Evolutionary conservation across 2,113 vertebrate species (phyloP).

Genomic region (Puffinus mauretanicus): DNA sequence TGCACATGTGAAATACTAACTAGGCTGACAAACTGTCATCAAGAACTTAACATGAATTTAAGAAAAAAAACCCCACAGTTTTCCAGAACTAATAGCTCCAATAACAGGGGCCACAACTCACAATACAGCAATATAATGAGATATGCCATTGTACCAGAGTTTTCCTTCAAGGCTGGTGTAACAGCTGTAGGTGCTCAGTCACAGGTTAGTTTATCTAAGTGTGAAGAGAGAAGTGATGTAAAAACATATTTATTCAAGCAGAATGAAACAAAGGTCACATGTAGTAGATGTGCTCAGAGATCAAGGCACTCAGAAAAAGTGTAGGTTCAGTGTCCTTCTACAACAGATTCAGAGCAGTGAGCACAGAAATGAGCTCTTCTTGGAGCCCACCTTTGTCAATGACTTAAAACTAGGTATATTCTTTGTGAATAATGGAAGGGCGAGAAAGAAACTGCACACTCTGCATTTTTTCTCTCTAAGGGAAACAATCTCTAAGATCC

Average conservation of each 20-base stretch:
- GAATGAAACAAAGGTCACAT: not conserved
- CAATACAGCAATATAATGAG: not conserved
- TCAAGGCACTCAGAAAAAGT: not conserved
- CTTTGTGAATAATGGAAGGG: not conserved
- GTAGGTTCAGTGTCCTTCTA: not conserved
- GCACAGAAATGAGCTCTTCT: not conserved
- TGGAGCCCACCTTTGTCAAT: not conserved
- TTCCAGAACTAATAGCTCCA: not conserved
- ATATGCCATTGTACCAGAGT: not conserved
- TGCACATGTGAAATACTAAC: not conserved
- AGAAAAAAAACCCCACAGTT: fast-evolving
- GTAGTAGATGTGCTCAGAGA: not conserved
- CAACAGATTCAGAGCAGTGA: not conserved
- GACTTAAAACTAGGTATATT: not conserved
- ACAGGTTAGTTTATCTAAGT: not conserved
- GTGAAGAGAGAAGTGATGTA: not conserved
- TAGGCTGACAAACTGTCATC: not conserved
- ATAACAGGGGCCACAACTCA: not conserved
- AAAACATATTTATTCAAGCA: not conserved
- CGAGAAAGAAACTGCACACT: not conserved
- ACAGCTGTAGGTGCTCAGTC: not conserved
- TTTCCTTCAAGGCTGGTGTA: not conserved
- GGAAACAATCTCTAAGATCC: not conserved
- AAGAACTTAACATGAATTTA: not conserved
- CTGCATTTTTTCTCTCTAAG: not conserved